These are phyloP conservation scores for Ailurus styani DNA, from an alignment of 2,113 vertebrate species.

Conservation along the genomic window DNA sequence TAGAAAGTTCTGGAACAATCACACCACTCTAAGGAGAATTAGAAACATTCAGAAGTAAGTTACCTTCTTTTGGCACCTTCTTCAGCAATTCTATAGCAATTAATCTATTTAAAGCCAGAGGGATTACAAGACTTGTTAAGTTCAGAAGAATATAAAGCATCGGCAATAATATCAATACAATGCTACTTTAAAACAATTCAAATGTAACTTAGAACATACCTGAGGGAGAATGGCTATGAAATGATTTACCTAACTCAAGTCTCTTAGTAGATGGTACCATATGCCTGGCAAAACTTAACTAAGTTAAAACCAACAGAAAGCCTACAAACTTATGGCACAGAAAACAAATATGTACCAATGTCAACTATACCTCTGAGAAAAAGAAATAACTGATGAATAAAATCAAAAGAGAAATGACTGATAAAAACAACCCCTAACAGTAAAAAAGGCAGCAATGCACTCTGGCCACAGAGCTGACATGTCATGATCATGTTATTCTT, in stretches of 20 bases:
- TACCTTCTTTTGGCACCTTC: background rate
- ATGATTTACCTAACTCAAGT: background rate
- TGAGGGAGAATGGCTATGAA: background rate
- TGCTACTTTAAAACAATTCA: background rate
- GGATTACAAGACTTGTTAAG: background rate
- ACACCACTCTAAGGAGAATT: background rate
- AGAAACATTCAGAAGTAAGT: constrained; percentile 39
- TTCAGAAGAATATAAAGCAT: background rate
- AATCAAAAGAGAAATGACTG: background rate
- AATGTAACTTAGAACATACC: background rate
- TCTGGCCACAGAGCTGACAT: background rate
- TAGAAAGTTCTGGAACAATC: background rate
- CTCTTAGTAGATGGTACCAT: background rate
- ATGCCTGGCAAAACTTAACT: background rate
- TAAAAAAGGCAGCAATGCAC: background rate
- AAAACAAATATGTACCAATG: background rate
- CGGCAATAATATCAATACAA: background rate
- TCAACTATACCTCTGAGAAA: background rate
- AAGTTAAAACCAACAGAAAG: constrained; percentile 26
- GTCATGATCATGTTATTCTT: background rate
- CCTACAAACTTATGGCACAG: background rate
- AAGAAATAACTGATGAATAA: background rate
- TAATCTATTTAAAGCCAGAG: constrained; percentile 6
- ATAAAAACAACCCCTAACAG: background rate
- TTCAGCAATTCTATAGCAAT: background rate